Evolutionary conservation across 2,797 vertebrate genomes (phyloP), one percentile per base, ranked within the genome.

Genomic region (Sebastes goodei): DNA sequence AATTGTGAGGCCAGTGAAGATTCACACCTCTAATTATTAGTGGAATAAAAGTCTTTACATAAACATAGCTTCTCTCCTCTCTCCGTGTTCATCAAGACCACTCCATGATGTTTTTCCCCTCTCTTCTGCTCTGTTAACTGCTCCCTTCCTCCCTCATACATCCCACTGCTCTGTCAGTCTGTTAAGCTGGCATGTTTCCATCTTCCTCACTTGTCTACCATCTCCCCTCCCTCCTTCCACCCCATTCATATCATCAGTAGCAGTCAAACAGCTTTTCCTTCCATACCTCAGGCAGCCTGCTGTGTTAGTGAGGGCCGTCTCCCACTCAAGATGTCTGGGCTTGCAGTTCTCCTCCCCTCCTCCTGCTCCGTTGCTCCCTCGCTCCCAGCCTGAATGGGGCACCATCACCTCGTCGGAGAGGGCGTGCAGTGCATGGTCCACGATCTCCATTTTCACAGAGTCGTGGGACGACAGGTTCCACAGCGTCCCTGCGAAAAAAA

Each of bases 381-480:
- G 93, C 84, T 99, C 97, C 98, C 98, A 99, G 64, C 98, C 98
- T 0, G 98, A 99, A 88, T 93, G 98, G 0, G 97, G 97, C 75
- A 99, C 97, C 88, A 99, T 94, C 29, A 99, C 97, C 86, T 99
- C 98, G 11, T 98, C 97, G 0, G 96, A 97, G 76, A 99, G 93
- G 10, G 98, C 97, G 0, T 98, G 97, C 71, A 99, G 92, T 0
- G 98, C 98, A 0, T 99, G 96, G 83, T 99, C 98, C 92, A 99
- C 98, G 0, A 99, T 98, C 93, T 98, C 98, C 98, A 99, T 99
- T 92, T 99, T 99, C 86, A 99, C 97, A 1, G 97, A 97, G 91
- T 99, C 98, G 0, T 99, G 97, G 0, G 98, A 99, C 2, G 98
- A 99, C 77, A 99, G 92, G 91, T 99, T 99, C 98, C 98, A 99